These are phyloP conservation scores for Tribolium madens DNA, from an alignment of 1,140 invertebrate species.

Conservation along the genomic window DNA sequence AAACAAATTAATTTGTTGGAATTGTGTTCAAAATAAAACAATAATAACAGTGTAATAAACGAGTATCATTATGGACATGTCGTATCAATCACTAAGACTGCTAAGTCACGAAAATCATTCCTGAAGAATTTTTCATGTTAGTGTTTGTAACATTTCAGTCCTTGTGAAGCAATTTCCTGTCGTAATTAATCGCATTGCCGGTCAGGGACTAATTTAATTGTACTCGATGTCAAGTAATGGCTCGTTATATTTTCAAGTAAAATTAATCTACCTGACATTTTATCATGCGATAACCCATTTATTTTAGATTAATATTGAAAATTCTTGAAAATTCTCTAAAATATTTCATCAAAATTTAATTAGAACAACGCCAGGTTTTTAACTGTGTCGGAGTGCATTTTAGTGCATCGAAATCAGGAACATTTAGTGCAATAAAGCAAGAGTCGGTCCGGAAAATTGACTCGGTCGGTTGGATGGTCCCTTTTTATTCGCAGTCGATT, in stretches of 20 bases:
- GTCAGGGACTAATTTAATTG: constrained; percentile 38
- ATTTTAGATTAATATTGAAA: constrained; percentile 18
- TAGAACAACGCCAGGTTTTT: neutral
- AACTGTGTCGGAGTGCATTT: constrained; percentile 10
- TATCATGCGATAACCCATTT: constrained; percentile 10
- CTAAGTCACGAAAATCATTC: constrained; percentile 14
- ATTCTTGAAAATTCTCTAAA: neutral
- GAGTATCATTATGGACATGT: neutral
- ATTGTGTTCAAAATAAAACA: too few relatives aligned
- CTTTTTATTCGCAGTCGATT: constrained; percentile 31
- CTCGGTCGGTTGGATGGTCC: constrained; percentile 7
- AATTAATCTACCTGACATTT: constrained; percentile 1
- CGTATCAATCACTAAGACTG: constrained; percentile 11
- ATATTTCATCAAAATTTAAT: neutral
- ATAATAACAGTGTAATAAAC: too few relatives aligned
- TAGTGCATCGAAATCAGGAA: neutral
- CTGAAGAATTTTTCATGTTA: constrained; percentile 17
- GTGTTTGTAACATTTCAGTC: constrained; percentile 24
- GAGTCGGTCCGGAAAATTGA: constrained; percentile 19
- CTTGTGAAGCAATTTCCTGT: constrained; percentile 14
- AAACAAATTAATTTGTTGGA: too few relatives aligned
- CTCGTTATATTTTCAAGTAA: constrained; percentile 33
- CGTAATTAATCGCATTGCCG: constrained; percentile 33
- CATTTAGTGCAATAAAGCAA: constrained; percentile 12
- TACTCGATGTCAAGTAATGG: constrained; percentile 36